Conservation (phyloP, 2,888 invertebrate genomes). For the Caenorhabditis doughertyi region DNA sequence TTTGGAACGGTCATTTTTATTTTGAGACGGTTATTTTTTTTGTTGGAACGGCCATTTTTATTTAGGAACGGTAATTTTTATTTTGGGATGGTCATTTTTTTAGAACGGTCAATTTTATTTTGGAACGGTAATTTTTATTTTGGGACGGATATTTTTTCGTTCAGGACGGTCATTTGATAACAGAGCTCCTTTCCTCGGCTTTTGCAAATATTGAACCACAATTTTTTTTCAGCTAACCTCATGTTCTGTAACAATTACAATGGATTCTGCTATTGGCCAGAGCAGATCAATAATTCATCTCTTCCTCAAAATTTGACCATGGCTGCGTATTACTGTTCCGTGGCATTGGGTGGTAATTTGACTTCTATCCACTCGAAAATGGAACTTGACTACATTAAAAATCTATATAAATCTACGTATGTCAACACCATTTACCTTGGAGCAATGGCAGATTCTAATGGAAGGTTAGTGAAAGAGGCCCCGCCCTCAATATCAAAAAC, state of each 20-base stretch:
- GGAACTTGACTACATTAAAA: constrained; percentile 22
- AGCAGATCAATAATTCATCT: too few relatives aligned
- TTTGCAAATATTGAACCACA: neutral
- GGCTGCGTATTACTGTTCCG: neutral
- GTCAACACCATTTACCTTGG: constrained; percentile 1
- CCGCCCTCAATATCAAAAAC: neutral
- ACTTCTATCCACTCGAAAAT: constrained; percentile 31
- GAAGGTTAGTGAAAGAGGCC: neutral
- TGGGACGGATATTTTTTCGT: neutral
- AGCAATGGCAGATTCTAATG: neutral
- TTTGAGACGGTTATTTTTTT: too few relatives aligned
- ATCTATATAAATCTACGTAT: neutral
- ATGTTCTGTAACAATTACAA: constrained; percentile 16
- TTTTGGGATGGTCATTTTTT: too few relatives aligned
- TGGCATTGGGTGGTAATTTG: too few relatives aligned
- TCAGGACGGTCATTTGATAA: too few relatives aligned
- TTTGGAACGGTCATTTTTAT: too few relatives aligned
- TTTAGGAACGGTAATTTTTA: too few relatives aligned
- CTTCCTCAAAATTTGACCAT: too few relatives aligned
- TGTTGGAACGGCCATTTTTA: too few relatives aligned
- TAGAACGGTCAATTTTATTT: neutral
- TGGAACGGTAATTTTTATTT: too few relatives aligned
- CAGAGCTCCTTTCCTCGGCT: too few relatives aligned
- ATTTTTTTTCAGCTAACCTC: neutral
- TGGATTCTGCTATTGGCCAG: constrained; percentile 10